Conservation (phyloP, 2,113 vertebrate genomes). For the Potamarius usumacintae region DNA sequence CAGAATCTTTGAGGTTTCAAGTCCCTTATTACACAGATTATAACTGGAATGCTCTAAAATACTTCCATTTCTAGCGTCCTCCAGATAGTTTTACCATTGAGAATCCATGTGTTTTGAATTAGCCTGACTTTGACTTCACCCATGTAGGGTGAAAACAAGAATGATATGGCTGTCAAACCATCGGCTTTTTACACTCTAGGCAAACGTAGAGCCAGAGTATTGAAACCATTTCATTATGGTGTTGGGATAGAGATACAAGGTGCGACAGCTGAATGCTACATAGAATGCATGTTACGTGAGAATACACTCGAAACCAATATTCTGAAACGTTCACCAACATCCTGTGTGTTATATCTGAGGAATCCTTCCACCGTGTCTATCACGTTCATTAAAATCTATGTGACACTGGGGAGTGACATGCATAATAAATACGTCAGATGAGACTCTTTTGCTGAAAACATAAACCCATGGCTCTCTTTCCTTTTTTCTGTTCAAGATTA, state of each 20-base stretch:
- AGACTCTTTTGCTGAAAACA: not conserved
- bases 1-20: not conserved
- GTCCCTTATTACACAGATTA: not conserved
- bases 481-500: slow-evolving; percentile 31
- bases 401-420: not conserved
- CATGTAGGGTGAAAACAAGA: slow-evolving; percentile 2
- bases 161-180: slow-evolving; percentile 24
- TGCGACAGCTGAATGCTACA: slow-evolving; percentile 42
- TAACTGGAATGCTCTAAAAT: not conserved
- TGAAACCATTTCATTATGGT: slow-evolving; percentile 17
- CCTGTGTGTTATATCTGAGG: not conserved
- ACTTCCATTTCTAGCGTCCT: not conserved
- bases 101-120: slow-evolving; percentile 2
- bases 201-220: slow-evolving; percentile 15
- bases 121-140: slow-evolving; percentile 1
- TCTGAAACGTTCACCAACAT: not conserved
- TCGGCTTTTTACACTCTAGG: not conserved
- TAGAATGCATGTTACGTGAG: slow-evolving; percentile 1
- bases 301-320: not conserved
- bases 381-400: not conserved
- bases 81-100: not conserved
- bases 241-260: slow-evolving; percentile 27
- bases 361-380: not conserved
- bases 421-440: not conserved
- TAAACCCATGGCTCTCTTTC: not conserved